A percentile compares a stretch with the other conserved stretches of the same genome.
Evolutionary conservation across 2,113 vertebrate species (phyloP).

Genomic region (Phodopus roborovskii): DNA sequence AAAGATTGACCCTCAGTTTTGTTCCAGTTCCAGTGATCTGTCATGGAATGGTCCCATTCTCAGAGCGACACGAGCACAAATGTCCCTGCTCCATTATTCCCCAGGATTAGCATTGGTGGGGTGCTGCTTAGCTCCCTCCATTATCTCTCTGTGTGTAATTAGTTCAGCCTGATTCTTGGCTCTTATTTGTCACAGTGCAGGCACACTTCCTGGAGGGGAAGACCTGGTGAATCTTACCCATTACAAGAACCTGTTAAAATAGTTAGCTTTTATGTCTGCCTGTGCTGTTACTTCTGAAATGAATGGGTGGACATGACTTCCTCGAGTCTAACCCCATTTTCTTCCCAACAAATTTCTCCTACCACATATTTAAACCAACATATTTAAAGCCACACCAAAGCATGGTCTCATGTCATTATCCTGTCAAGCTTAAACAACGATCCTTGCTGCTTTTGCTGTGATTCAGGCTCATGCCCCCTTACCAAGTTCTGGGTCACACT

Average conservation of each 20-base stretch:
- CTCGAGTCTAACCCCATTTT: neutral
- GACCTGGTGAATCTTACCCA: neutral
- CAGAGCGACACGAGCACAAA: neutral
- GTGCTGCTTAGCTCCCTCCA: neutral
- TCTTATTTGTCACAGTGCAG: neutral
- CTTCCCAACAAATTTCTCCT: neutral
- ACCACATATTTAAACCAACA: neutral
- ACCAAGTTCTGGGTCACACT: neutral
- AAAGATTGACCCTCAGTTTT: neutral
- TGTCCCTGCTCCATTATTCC: neutral
- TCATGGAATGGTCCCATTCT: neutral
- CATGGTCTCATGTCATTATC: neutral
- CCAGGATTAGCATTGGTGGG: neutral
- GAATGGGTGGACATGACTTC: neutral
- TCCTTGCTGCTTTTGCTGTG: neutral
- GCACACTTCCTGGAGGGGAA: neutral
- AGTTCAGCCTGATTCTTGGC: neutral
- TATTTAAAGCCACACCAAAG: neutral
- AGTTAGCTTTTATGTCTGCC: neutral
- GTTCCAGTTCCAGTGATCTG: neutral
- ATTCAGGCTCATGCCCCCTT: neutral
- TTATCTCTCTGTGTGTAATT: neutral
- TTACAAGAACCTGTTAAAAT: neutral
- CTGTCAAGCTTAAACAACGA: neutral
- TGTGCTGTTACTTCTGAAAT: neutral